These are phyloP conservation scores for Bembecia ichneumoniformis DNA, from an alignment of 2,888 invertebrate genomes.

Conservation along the genomic window DNA sequence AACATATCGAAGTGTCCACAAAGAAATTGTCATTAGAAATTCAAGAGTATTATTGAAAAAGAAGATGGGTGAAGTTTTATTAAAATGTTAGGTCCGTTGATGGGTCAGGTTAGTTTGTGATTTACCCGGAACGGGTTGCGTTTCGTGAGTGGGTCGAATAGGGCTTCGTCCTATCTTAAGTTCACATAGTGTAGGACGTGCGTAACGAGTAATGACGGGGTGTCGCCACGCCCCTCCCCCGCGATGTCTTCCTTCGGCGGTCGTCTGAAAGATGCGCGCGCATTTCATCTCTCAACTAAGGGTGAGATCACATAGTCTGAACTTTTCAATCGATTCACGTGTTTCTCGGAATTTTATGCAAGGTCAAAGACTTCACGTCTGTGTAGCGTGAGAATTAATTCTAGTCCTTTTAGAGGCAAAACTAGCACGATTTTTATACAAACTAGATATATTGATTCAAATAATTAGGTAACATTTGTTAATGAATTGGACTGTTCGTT, in stretches of 20 bases:
- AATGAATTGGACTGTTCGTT: too few species aligned
- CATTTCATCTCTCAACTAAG: slow-evolving; percentile 43
- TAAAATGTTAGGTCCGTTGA: slow-evolving; percentile 2
- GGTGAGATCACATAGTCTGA: slow-evolving; percentile 36
- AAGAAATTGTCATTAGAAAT: too few species aligned
- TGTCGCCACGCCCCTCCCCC: slow-evolving; percentile 49
- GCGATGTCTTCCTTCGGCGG: slow-evolving; percentile 39
- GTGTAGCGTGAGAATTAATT: too few species aligned
- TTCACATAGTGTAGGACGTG: slow-evolving; percentile 51
- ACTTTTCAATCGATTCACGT: slow-evolving; percentile 3
- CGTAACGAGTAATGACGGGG: slow-evolving; percentile 54
- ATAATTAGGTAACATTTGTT: too few species aligned
- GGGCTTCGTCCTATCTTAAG: slow-evolving; percentile 38
- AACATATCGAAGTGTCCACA: too few species aligned
- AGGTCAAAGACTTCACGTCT: too few species aligned
- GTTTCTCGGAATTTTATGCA: not conserved
- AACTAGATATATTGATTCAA: too few species aligned
- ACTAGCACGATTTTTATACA: too few species aligned
- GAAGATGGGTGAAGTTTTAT: too few species aligned
- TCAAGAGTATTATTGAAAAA: too few species aligned
- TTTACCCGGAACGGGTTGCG: too few species aligned
- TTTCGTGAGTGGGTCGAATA: slow-evolving; percentile 23
- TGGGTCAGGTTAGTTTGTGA: slow-evolving; percentile 1
- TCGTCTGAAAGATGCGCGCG: slow-evolving; percentile 56
- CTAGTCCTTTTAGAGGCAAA: too few species aligned